Evolutionary conservation across 1,140 invertebrate species (phyloP).

Genomic region (Myzus persicae): DNA sequence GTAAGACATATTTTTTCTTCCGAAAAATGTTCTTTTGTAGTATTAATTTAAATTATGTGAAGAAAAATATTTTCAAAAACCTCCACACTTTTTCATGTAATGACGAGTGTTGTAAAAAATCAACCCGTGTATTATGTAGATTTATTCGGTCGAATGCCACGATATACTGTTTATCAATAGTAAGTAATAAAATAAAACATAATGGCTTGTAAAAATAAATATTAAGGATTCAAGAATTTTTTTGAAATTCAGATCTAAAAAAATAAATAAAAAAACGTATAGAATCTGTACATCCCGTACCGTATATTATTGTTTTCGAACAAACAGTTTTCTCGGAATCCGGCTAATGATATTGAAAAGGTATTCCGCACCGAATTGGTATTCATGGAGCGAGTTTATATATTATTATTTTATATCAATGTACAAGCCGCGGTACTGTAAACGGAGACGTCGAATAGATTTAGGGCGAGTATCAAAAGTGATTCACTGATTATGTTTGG

Average conservation of each 20-base stretch:
- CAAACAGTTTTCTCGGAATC: slow-evolving; percentile 1
- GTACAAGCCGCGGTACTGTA: background rate
- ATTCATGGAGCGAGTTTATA: slow-evolving; percentile 4
- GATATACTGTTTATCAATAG: background rate
- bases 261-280: background rate
- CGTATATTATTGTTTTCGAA: background rate
- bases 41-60: background rate
- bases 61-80: background rate
- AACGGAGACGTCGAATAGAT: background rate
- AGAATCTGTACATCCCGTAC: background rate
- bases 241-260: slow-evolving; percentile 19
- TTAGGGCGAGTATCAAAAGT: slow-evolving; percentile 25
- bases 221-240: background rate
- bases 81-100: background rate
- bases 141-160: background rate
- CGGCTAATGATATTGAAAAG: slow-evolving; percentile 37
- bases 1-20: too few relatives aligned
- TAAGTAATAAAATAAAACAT: background rate
- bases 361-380: background rate
- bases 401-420: background rate
- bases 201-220: background rate
- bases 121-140: background rate
- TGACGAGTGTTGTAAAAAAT: background rate
- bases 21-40: background rate
- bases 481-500: slow-evolving; percentile 16